Evolutionary conservation across 2,797 vertebrate genomes (phyloP).

Genomic region (Chromobotia macracanthus): DNA sequence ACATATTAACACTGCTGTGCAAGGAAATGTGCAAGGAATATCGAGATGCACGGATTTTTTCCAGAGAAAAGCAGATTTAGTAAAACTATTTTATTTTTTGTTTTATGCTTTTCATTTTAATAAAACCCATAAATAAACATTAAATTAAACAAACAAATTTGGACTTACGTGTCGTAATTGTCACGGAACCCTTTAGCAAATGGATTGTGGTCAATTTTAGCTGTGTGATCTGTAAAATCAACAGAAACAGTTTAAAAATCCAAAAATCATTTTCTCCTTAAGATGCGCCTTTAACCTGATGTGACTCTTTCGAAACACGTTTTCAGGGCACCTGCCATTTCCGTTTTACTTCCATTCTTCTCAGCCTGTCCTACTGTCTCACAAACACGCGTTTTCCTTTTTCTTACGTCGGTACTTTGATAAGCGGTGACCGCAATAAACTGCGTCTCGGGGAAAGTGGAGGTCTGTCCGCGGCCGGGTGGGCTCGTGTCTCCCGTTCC

Average conservation of each 20-base stretch:
- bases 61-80: not conserved
- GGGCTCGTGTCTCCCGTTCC: slow-evolving; percentile 96
- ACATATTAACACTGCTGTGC: not conserved
- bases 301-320: no score
- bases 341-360: no score
- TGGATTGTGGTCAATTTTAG: slow-evolving; percentile 99
- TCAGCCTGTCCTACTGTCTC: no score
- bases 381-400: no score
- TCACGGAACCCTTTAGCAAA: slow-evolving; percentile 99
- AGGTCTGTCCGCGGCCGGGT: slow-evolving; percentile 93
- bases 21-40: not conserved
- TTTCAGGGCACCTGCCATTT: not conserved
- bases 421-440: slow-evolving; percentile 99
- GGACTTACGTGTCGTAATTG: slow-evolving; percentile 98
- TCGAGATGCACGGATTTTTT: not conserved
- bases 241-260: not conserved
- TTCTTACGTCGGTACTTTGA: slow-evolving; percentile 95
- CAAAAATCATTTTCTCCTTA: not conserved
- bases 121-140: not conserved
- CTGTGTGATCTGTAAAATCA: slow-evolving; percentile 88
- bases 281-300: no score
- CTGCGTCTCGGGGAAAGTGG: slow-evolving; percentile 97
- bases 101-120: not conserved
- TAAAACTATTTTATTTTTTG: no score
- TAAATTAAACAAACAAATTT: not conserved